Base-by-base conservation (phyloP, 1,140 invertebrate species). In the Heliconius congener region DNA sequence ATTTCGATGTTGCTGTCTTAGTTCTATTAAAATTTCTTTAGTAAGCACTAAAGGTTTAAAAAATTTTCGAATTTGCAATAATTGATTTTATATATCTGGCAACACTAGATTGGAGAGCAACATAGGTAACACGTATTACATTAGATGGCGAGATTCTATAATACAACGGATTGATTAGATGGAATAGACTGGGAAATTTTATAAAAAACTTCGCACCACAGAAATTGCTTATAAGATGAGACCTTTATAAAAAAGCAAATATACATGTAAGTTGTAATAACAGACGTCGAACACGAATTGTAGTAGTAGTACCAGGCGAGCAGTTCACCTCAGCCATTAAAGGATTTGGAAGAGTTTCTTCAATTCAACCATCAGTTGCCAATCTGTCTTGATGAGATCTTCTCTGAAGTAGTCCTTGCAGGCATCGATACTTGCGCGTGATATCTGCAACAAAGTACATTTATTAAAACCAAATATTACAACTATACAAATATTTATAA, bases 331-430 rank as follows among this genome's bases (percentile, higher is more conserved):
- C 60, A 2, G 27, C 39, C 71, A n/a, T 95, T 98, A 99, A 87
- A 99, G 96, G 94, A 99, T 99, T 94, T 99, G 96, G 95, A 99
- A 99, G 81, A 98, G 95, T 94, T 99, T 99, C 95, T 99, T 99
- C 87, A 99, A 95, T 95, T 99, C 99, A 66, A 99, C 97, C 97
- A 99, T 99, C 66, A 99, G 94, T 90, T 98, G 97, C 99, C 99
- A 99, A 90, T 99, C 99, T 74, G 97, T 96, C 94, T 99, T 99
- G 83, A 97, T 93, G 75, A 99, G 96, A 93, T 99, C 99, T 84
- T 99, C 98, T 77, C 99, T 96, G 96, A 99, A 99, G 95, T 99
- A 99, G 82, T 99, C 97, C 95, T 99, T 99, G 94, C 99, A 99
- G 4, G 98, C 99, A 95, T 99, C 99, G 87, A 99, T 99, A 66